Percentiles rank a stretch among this genome's conserved stretches.
Evolutionary conservation across 92 coral and sea anemone genomes (phyloP).

Genomic region (Epizoanthus rinbou): DNA sequence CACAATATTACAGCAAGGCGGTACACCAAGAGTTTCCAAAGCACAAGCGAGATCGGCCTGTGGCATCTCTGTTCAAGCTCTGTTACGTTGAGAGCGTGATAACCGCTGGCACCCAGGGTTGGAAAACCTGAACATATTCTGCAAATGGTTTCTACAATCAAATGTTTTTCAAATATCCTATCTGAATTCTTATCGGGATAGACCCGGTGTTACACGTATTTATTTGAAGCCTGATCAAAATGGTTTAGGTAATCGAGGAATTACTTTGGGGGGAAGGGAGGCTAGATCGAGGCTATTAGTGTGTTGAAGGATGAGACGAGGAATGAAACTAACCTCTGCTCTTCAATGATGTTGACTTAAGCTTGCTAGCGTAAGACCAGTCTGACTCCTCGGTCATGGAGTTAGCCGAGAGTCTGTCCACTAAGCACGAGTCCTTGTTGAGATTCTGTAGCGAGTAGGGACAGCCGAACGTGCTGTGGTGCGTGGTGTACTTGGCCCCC

Average conservation of each 20-base stretch:
- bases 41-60: too few species aligned
- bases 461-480: slow-evolving; percentile 98
- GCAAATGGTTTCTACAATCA: not conserved
- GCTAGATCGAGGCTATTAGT: not conserved
- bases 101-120: too few species aligned
- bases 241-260: too few species aligned
- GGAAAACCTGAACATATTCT: not conserved
- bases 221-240: too few species aligned
- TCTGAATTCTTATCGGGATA: too few species aligned
- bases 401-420: slow-evolving; percentile 94
- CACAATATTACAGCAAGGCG: too few species aligned
- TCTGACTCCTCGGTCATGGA: slow-evolving; percentile 99
- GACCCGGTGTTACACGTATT: too few species aligned
- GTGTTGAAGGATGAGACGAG: not conserved
- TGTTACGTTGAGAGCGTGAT: too few species aligned
- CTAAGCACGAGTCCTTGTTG: slow-evolving; percentile 97
- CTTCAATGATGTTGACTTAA: slow-evolving; percentile 57
- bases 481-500: slow-evolving; percentile 98
- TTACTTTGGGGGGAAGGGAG: too few species aligned
- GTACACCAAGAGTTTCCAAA: too few species aligned
- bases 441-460: slow-evolving; percentile 97
- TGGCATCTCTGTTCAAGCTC: too few species aligned
- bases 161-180: too few species aligned
- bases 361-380: slow-evolving; percentile 92
- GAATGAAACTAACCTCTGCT: slow-evolving; percentile 44